Percentiles rank a stretch among this genome's conserved stretches.
Evolutionary conservation across 2,113 vertebrate genomes (phyloP).

Genomic region (Solea solea): DNA sequence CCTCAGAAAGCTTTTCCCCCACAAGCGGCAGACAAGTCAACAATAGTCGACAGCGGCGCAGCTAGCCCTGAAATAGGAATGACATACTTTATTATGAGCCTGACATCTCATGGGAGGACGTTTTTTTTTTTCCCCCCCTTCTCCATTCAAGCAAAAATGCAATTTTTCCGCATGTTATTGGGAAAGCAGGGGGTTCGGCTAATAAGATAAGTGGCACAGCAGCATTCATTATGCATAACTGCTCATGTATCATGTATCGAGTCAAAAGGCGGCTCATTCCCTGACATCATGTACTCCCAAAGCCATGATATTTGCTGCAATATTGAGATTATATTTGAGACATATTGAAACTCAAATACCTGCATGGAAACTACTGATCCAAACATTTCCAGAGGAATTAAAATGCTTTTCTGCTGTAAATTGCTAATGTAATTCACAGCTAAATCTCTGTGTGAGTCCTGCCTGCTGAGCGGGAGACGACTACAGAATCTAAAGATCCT

Average conservation of each 20-base stretch:
- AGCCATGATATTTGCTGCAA: conserved; percentile 11
- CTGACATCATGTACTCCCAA: conserved; percentile 32
- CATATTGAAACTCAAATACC: neutral
- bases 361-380: conserved; percentile 22
- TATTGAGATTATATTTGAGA: too few species aligned
- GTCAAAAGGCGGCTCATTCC: conserved; percentile 43
- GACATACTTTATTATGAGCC: conserved; percentile 58
- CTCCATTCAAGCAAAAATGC: conserved; percentile 26
- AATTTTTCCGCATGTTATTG: conserved; percentile 39
- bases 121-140: conserved; percentile 16
- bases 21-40: conserved; percentile 16
- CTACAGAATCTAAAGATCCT: conserved; percentile 37
- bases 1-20: conserved; percentile 30
- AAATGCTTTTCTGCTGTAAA: conserved; percentile 8
- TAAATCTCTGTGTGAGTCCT: conserved; percentile 39
- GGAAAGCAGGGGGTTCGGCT: conserved; percentile 30
- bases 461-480: conserved; percentile 3
- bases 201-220: conserved; percentile 56
- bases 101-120: conserved; percentile 54
- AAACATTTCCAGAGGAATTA: conserved; percentile 28
- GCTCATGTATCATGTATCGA: conserved; percentile 51
- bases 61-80: conserved; percentile 53
- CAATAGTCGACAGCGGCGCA: conserved; percentile 36
- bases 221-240: conserved; percentile 56
- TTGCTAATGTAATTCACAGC: conserved; percentile 13